phyloP scores from a whole-genome alignment of 2,888 invertebrate species.

The Balanococcus diminutus region DNA sequence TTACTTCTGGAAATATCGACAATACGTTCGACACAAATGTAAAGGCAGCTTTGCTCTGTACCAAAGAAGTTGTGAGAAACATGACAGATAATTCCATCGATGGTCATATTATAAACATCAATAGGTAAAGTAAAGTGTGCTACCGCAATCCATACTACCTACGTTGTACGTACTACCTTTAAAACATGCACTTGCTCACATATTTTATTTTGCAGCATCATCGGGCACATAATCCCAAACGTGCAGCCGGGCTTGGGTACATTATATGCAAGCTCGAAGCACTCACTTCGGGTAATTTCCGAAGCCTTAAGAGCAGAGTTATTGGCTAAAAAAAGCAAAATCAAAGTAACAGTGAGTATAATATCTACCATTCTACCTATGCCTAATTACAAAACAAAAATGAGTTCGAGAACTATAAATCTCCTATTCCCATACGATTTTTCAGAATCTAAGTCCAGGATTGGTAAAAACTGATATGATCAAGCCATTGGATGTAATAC shows the following conservation, averaged over 20 bases:
- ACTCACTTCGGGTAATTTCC: neutral
- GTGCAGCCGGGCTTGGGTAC: no score
- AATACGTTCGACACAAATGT: neutral
- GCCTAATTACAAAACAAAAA: no score
- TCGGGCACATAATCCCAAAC: neutral
- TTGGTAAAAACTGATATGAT: neutral
- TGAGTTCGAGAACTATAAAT: no score
- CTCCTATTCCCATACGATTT: no score
- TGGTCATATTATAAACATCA: neutral
- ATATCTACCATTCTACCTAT: no score
- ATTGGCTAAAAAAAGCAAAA: neutral
- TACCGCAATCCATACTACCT: no score
- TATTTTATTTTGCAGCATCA: neutral
- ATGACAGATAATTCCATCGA: conserved; percentile 4
- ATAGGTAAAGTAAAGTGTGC: no score
- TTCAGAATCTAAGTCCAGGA: neutral
- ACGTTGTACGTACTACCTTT: no score
- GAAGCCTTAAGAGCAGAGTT: neutral
- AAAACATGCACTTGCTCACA: no score
- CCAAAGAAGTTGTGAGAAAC: neutral
- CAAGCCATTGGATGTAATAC: conserved; percentile 59
- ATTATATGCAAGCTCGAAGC: neutral
- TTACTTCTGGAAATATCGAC: neutral
- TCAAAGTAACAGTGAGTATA: conserved; percentile 57
- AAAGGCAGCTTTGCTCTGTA: neutral